Evolutionary conservation across 1,140 invertebrate genomes (phyloP).

Genomic region (Scaptodrosophila lebanonensis): DNA sequence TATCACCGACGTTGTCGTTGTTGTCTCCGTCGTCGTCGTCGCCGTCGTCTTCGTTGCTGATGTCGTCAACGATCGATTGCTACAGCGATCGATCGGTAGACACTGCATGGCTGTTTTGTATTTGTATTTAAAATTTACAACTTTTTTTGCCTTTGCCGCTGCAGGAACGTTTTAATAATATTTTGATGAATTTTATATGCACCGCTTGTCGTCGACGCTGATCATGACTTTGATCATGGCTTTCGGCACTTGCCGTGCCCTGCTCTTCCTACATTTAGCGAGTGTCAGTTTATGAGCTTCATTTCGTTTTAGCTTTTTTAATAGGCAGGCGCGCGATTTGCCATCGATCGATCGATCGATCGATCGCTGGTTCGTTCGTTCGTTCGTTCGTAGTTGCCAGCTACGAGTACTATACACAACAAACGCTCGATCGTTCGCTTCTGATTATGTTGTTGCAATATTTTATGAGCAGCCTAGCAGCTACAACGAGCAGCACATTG

Average conservation of each 20-base stretch:
- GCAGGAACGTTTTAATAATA: constrained; percentile 72
- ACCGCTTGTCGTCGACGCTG: constrained; percentile 65
- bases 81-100: no score
- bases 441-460: constrained; percentile 66
- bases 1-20: constrained; percentile 48
- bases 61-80: no score
- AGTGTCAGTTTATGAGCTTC: constrained; percentile 71
- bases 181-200: constrained; percentile 74
- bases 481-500: no score
- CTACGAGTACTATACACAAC: no score
- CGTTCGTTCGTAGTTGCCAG: no score
- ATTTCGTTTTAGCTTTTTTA: constrained; percentile 37
- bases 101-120: no score
- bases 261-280: constrained; percentile 1
- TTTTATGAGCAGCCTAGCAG: constrained; percentile 58
- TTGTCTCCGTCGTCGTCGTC: constrained; percentile 1
- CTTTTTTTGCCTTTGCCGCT: constrained; percentile 39
- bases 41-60: background rate
- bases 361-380: constrained; percentile 22
- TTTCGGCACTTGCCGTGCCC: constrained; percentile 33
- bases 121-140: constrained; percentile 75
- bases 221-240: constrained; percentile 49
- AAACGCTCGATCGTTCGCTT: no score
- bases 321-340: constrained; percentile 52
- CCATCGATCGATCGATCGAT: constrained; percentile 29